A percentile compares a stretch with the other conserved stretches of the same genome.
Conservation (phyloP, 2,797 vertebrate genomes). For the Sebastes steindachneri region DNA sequence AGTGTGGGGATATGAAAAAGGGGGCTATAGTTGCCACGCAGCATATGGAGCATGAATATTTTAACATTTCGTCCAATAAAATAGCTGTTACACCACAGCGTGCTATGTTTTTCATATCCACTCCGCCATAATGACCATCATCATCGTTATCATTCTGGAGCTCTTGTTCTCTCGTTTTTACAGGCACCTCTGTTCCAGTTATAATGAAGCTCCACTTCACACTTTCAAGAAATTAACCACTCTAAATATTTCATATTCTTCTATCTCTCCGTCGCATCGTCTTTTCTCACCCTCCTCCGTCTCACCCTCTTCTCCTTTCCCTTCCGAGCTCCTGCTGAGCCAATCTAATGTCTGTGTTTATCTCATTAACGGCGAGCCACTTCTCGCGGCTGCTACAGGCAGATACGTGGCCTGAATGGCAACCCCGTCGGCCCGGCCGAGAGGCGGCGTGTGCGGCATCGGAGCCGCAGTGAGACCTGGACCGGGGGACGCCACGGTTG, state of each 20-base stretch:
- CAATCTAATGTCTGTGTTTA: conserved; percentile 81
- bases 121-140: conserved; percentile 22
- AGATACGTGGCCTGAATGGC: conserved; percentile 71
- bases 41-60: conserved; percentile 64
- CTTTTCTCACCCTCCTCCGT: conserved; percentile 3
- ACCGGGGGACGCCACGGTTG: conserved; percentile 21
- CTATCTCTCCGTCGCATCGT: conserved; percentile 26
- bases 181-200: conserved; percentile 21
- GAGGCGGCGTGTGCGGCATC: neutral
- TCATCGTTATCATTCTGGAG: conserved; percentile 35
- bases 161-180: conserved; percentile 12
- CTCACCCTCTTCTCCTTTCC: conserved; percentile 29
- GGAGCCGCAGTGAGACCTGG: conserved; percentile 15
- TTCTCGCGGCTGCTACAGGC: conserved; percentile 71
- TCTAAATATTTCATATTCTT: conserved; percentile 58
- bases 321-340: conserved; percentile 60
- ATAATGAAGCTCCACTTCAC: conserved; percentile 49
- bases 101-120: conserved; percentile 36
- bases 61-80: conserved; percentile 48
- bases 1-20: neutral
- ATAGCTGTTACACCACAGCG: conserved; percentile 24
- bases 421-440: conserved; percentile 57
- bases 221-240: conserved; percentile 36
- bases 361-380: conserved; percentile 77
- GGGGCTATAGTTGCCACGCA: neutral